Conservation (phyloP, 2,888 invertebrate genomes). For the Melinaea marsaeus region DNA sequence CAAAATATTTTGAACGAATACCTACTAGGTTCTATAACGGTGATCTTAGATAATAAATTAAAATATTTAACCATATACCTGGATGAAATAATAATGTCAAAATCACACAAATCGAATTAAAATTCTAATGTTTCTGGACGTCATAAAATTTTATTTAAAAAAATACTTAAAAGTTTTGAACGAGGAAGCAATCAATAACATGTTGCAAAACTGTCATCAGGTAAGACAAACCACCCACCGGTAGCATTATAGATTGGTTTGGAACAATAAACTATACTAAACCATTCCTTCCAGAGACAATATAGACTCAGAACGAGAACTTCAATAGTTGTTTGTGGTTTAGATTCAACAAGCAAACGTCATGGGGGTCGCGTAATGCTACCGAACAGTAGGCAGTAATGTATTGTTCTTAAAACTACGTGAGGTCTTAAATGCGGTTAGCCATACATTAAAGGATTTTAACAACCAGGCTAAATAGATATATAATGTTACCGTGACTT, state of each 20-base stretch:
- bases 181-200: conserved; percentile 61
- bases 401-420: conserved; percentile 62
- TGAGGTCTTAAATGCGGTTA: conserved; percentile 64
- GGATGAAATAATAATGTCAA: too few species aligned
- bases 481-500: conserved; percentile 33
- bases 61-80: too few species aligned
- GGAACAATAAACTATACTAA: conserved; percentile 55
- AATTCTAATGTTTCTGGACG: too few species aligned
- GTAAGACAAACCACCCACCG: conserved; percentile 64
- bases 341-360: conserved; percentile 55
- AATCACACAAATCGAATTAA: too few species aligned
- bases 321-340: conserved; percentile 69
- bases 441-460: conserved; percentile 48
- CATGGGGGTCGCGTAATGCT: conserved; percentile 53
- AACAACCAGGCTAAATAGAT: conserved; percentile 49
- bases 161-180: conserved; percentile 8
- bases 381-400: conserved; percentile 57
- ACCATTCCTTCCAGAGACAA: conserved; percentile 49
- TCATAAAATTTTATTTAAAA: too few species aligned
- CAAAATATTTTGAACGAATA: too few species aligned
- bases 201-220: conserved; percentile 64
- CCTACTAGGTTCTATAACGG: too few species aligned
- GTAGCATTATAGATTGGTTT: conserved; percentile 69
- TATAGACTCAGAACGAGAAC: conserved; percentile 37
- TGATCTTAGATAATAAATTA: too few species aligned